Evolutionary conservation across 35 echinoderm and acorn worm species (phyloP), one percentile per base, ranked within the genome.

Genomic region (Acanthaster planci): DNA sequence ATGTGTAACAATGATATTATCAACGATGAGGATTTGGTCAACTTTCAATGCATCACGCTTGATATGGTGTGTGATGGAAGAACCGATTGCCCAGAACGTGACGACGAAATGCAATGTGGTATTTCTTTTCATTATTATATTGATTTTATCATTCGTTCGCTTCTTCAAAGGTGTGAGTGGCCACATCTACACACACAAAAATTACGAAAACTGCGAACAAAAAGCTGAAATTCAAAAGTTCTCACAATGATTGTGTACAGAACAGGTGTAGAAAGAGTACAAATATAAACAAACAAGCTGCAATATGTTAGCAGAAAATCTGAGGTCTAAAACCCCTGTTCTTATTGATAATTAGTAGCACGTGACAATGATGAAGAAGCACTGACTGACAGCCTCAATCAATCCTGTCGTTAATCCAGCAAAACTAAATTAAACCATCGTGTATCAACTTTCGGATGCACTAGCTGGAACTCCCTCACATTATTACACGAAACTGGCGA

Each of bases 71-170:
- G 81, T 60, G 38, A 83, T 58, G 81, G 81, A 37, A 7, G 29
- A 2, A 36, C 19, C 7, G 81, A 83, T 35, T 83, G 81, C 56
- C 81, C 81, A 17, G 18, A 58, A 37, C 51, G 38, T 7, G 81
- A 83, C 38, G 81, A 83, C 56, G 81, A 83, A 83, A 3, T 52
- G 8, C 15, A 57, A 83, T 83, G 81, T 35, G 52, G 81, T 83
- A 83, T n/a, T n/a, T n/a, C n/a, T n/a, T n/a, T n/a, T n/a, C n/a
- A 83, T 5, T 52, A 19, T 8, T 68, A 37, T 6, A 23, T 0
- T 51, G 21, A 2, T 37, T 79, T 3, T 15, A 39, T 79, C 36
- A 22, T 21, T 59, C 56, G 17, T n/a, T 59, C 38, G 3, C 21
- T 76, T n/a, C n/a, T 57, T 57, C 12, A 57, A 57, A 57, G 12